Percentiles rank a stretch among this genome's conserved stretches.
These are phyloP conservation scores for Salvator merianae DNA, from an alignment of 2,113 vertebrate species.

Conservation along the genomic window DNA sequence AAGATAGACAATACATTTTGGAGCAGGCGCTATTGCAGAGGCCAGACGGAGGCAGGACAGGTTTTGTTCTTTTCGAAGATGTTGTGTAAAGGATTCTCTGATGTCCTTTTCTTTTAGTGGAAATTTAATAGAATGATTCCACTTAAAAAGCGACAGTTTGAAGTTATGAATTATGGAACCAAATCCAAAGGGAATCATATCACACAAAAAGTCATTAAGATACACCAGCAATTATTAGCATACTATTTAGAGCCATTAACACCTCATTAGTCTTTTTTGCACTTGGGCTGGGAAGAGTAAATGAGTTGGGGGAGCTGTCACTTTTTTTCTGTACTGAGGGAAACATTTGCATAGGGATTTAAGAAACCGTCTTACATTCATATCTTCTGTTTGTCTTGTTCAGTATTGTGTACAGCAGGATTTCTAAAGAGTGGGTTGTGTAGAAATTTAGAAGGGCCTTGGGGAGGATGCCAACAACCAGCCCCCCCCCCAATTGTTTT, in stretches of 20 bases:
- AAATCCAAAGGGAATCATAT: conserved; percentile 4
- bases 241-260: conserved; percentile 1
- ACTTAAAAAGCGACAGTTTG: background rate
- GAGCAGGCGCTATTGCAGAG: background rate
- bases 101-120: background rate
- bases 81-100: background rate
- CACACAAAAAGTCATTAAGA: conserved; percentile 4
- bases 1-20: background rate
- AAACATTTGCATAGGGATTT: background rate
- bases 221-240: conserved; percentile 12
- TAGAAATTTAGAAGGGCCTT: too few species aligned
- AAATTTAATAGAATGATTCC: background rate
- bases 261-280: conserved; percentile 9
- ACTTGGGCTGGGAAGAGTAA: background rate
- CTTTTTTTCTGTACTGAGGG: background rate
- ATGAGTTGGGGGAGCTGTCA: background rate
- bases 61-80: background rate
- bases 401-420: too few species aligned
- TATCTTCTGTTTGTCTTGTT: too few species aligned
- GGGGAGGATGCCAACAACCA: too few species aligned
- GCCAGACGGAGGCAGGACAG: background rate
- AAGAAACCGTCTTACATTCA: too few species aligned
- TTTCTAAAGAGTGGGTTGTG: too few species aligned
- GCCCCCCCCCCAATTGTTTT: too few species aligned
- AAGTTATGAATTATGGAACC: background rate